Base-by-base conservation (phyloP, 53 echinoderm and acorn worm genomes). In the Zoroaster sp. region DNA sequence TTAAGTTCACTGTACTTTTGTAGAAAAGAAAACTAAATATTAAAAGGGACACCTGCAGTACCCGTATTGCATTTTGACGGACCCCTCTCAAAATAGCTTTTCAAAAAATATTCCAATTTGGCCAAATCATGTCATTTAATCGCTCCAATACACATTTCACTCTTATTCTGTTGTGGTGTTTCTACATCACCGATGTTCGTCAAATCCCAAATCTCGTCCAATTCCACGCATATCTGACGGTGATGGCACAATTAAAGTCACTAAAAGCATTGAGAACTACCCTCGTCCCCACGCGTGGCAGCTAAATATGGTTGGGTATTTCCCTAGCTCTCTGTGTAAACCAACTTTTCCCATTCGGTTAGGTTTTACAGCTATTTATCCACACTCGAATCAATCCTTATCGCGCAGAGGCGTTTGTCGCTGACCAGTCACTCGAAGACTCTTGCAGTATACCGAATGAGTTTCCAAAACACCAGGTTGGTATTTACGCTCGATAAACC, bases 141-240 rank as follows among this genome's bases (percentile, higher is more conserved):
- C 38, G 35, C 71, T 33, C 32, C 36, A 4, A 5, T 71, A 34
- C 71, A 14, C 38, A 34, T 17, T 14, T 71, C 71, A 34, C 71
- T 71, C 71, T 33, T 33, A 34, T 11, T 71, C 69, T 70, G 70
- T 31, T 69, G n/a, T 74, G 36, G 0, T 25, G 20, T 69, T 85
- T 85, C 85, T 85, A 85, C 85, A 18, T 71, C 70, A 85, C 34
- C 46, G 85, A 11, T 8, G 47, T 49, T 85, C 69, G 69, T 85
- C 69, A 85, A 85, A 85, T 71, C 18, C 17, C 15, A 37, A 49
- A 49, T 85, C 30, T 51, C 40, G 74, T 35, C 85, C 35, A 71
- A 85, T 85, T 70, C 85, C 85, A 85, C 85, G 85, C 85, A 69
- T 25, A 69, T 11, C 44, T 70, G 71, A 46, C 38, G 15, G 49